Evolutionary conservation across 2,797 vertebrate genomes (phyloP), one percentile per base, ranked within the genome.

Genomic region (Diglossa cyanea): DNA sequence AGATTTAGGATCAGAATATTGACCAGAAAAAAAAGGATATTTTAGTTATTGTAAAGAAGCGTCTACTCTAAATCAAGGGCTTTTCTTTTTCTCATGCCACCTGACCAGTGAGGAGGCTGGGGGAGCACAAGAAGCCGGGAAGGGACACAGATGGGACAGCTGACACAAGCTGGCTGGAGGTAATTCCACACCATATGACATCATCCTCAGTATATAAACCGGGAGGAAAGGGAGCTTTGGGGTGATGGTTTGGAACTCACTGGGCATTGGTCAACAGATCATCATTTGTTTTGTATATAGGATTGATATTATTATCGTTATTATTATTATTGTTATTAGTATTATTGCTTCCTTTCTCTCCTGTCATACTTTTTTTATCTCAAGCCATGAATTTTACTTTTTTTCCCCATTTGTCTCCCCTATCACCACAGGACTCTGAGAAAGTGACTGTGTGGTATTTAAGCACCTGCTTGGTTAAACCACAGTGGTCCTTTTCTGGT

Each of bases 361-460:
- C 24, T 67, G 7, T 30, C 33, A 33, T 33, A 23, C 9, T 61
- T 10, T 11, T 53, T 73, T 67, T 73, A 23, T 37, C 3, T 45
- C 42, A 62, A 62, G 40, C 5, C 17, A 45, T 21, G 7, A n/a
- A 33, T 62, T 25, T 39, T 17, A 16, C 7, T 16, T n/a, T 72
- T 54, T 19, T 15, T 3, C 1, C 10, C 2, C 9, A 7, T 30
- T 79, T 62, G 17, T 74, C 12, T 68, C 25, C 10, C 17, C 7
- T 25, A 2, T 62, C 4, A 4, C 24, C 18, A 8, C 0, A 0
- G 35, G 12, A 2, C 12, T 66, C 7, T 66, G 35, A 42, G 35
- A 25, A 47, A 73, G 14, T 19, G n/a, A 61, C 48, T 48, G 24
- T 0, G 2, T 54, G 35, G 12, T 61, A 31, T 55, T 67, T 39